Conservation (phyloP, 2,797 vertebrate genomes). For the Myotis pilosus region DNA sequence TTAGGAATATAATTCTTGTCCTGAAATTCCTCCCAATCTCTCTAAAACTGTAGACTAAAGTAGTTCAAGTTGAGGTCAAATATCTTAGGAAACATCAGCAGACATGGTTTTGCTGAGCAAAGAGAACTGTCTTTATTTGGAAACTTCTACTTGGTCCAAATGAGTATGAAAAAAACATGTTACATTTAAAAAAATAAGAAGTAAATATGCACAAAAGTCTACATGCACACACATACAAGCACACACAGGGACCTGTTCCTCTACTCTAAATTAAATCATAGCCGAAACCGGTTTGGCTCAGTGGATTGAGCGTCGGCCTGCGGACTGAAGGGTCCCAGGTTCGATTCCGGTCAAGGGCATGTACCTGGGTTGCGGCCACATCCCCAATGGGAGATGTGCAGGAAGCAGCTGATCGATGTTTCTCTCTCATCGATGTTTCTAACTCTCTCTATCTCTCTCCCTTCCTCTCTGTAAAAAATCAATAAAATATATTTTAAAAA, state of each 20-base stretch:
- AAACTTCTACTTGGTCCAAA: neutral
- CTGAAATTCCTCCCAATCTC: neutral
- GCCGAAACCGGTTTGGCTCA: too few species aligned
- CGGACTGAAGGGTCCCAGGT: too few species aligned
- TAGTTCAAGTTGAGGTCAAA: conserved; percentile 6
- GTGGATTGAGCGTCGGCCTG: too few species aligned
- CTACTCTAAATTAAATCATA: neutral
- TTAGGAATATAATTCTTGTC: neutral
- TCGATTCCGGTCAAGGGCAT: too few species aligned
- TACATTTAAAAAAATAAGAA: neutral
- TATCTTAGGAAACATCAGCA: neutral
- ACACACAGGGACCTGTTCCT: neutral
- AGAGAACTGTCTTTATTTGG: neutral
- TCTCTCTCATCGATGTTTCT: too few species aligned
- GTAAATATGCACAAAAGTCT: neutral
- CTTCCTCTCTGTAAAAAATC: too few species aligned
- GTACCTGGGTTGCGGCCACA: too few species aligned
- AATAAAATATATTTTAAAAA: too few species aligned
- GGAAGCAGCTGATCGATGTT: too few species aligned
- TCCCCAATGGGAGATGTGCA: too few species aligned
- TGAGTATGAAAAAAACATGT: neutral
- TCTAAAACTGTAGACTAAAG: neutral
- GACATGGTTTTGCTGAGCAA: neutral
- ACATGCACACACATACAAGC: neutral
- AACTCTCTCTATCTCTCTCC: too few species aligned